phyloP scores from a whole-genome alignment of 2,113 vertebrate genomes.

The Hepsetus odoe region DNA sequence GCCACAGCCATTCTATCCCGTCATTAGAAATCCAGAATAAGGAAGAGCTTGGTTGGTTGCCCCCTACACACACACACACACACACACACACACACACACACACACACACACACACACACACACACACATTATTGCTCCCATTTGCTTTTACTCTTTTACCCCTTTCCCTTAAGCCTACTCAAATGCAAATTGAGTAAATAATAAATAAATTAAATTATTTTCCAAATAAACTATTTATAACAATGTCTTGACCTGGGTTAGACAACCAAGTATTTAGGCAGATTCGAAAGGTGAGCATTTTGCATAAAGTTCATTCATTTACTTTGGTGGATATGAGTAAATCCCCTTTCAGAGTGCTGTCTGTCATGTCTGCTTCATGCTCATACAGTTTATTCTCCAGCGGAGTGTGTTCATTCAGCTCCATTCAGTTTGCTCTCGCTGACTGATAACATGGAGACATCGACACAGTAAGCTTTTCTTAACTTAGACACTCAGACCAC shows the following conservation, averaged over 20 bases:
- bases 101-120: slow-evolving; percentile 1
- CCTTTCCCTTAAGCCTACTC: not conserved
- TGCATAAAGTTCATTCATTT: not conserved
- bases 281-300: not conserved
- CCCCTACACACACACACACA: not conserved
- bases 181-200: not conserved
- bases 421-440: not conserved
- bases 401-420: not conserved
- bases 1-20: slow-evolving; percentile 75
- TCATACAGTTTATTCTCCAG: not conserved
- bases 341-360: not conserved
- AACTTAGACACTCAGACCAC: not conserved
- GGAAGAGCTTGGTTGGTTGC: slow-evolving; percentile 35
- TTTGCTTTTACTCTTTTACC: not conserved
- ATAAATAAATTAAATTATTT: no score
- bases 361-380: not conserved
- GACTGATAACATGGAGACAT: not conserved
- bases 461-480: not conserved
- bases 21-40: slow-evolving; percentile 73
- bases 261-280: not conserved
- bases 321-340: not conserved
- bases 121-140: not conserved
- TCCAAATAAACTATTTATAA: no score
- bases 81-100: not conserved
- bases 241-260: not conserved